phyloP scores from a whole-genome alignment of 2,888 invertebrate genomes.

The Platerodrilus igneus region DNA sequence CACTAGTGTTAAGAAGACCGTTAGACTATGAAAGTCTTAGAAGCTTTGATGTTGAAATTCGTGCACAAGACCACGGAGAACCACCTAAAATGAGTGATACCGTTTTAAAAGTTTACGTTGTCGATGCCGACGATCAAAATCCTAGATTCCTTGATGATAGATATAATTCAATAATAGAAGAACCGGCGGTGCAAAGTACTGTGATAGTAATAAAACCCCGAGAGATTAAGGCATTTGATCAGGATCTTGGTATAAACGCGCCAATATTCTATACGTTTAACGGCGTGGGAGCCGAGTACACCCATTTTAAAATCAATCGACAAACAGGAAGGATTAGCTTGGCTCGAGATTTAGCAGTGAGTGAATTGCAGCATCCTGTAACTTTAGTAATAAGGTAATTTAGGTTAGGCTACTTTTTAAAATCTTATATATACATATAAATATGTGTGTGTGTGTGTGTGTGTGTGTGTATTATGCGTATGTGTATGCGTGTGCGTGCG shows the following conservation, averaged over 20 bases:
- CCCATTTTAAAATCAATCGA: conserved; percentile 58
- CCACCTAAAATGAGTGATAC: conserved; percentile 76
- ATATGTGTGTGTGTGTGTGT: no score
- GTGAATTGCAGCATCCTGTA: conserved; percentile 63
- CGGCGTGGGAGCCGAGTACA: conserved; percentile 58
- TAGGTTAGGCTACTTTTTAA: no score
- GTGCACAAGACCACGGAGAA: conserved; percentile 75
- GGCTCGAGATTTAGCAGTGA: conserved; percentile 55
- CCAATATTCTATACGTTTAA: conserved; percentile 67
- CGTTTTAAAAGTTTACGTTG: conserved; percentile 67
- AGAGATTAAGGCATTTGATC: conserved; percentile 73
- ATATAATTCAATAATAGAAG: conserved; percentile 60
- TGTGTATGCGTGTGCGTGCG: no score
- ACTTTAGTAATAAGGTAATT: conserved; percentile 46
- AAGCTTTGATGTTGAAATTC: conserved; percentile 71
- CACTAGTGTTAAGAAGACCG: conserved; percentile 70
- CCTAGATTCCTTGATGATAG: conserved; percentile 74
- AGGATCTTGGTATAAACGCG: conserved; percentile 73
- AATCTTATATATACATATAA: no score
- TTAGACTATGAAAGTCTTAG: conserved; percentile 78
- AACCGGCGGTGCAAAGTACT: conserved; percentile 58
- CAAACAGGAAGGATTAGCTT: conserved; percentile 49
- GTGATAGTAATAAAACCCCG: conserved; percentile 65
- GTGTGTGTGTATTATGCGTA: no score
- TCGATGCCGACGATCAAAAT: conserved; percentile 90